A percentile compares a stretch with the other conserved stretches of the same genome.
Conservation (phyloP, 2,888 invertebrate genomes). For the Cecidostiba fungosa region DNA sequence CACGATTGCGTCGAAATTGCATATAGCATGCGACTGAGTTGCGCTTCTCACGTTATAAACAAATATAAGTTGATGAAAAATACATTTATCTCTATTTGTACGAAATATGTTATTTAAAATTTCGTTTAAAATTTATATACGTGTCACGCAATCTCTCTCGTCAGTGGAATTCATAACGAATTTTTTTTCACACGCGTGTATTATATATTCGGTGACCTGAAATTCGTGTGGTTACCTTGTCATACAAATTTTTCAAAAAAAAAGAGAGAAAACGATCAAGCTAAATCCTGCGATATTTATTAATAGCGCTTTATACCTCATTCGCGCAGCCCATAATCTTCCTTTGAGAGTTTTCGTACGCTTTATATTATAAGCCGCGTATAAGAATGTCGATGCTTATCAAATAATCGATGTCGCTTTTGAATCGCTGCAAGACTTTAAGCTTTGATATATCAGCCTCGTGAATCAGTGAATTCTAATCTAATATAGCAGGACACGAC, state of each 20-base stretch:
- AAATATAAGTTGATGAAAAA: background rate
- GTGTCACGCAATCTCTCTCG: background rate
- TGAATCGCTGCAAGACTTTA: conserved; percentile 37
- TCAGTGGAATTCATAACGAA: conserved; percentile 33
- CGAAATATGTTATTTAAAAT: background rate
- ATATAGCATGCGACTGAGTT: background rate
- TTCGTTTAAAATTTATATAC: background rate
- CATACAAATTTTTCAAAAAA: too few relatives aligned
- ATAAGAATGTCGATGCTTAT: conserved; percentile 42
- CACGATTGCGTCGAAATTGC: background rate
- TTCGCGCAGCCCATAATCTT: background rate
- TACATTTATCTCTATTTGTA: background rate
- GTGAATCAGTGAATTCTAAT: conserved; percentile 59
- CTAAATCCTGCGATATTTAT: background rate
- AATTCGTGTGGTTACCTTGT: background rate
- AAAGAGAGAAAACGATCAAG: background rate
- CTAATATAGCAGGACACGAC: background rate
- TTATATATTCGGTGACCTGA: conserved; percentile 1
- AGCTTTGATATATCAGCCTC: conserved; percentile 47
- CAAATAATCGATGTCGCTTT: conserved; percentile 52
- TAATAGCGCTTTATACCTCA: background rate
- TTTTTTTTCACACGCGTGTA: background rate
- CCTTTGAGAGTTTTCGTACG: background rate
- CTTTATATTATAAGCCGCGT: background rate
- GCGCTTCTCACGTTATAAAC: background rate